Conservation (phyloP, 2,113 vertebrate species). For the Ptyas mucosa region DNA sequence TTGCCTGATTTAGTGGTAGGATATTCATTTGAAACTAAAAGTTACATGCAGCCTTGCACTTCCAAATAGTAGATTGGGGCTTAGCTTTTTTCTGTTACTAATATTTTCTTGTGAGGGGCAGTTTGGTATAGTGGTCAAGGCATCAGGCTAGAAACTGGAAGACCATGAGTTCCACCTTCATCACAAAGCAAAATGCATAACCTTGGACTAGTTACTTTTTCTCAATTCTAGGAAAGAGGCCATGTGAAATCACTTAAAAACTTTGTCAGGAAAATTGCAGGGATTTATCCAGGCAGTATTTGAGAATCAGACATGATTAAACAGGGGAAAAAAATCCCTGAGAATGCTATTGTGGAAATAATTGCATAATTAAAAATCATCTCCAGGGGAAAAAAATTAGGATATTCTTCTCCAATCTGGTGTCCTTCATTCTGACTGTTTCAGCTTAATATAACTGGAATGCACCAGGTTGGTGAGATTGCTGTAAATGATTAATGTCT, state of each 20-base stretch:
- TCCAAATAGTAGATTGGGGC: not conserved
- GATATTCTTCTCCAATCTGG: not conserved
- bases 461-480: not conserved
- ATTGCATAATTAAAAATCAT: not conserved
- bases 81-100: not conserved
- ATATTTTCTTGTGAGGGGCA: not conserved
- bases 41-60: not conserved
- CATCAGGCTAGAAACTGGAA: not conserved
- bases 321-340: not conserved
- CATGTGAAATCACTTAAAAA: not conserved
- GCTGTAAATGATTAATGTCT: not conserved
- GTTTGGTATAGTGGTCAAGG: not conserved
- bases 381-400: not conserved
- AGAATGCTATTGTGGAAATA: not conserved
- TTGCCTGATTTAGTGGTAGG: not conserved
- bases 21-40: not conserved
- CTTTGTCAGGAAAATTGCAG: not conserved
- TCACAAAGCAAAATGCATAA: not conserved
- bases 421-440: not conserved
- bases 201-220: not conserved
- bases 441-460: not conserved
- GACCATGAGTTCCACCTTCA: not conserved
- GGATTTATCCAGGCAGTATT: not conserved
- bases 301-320: not conserved
- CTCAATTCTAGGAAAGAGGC: not conserved